Percentiles rank a stretch among this genome's conserved stretches.
Evolutionary conservation across 2,797 vertebrate species (phyloP).

Genomic region (Uromys caudimaculatus): DNA sequence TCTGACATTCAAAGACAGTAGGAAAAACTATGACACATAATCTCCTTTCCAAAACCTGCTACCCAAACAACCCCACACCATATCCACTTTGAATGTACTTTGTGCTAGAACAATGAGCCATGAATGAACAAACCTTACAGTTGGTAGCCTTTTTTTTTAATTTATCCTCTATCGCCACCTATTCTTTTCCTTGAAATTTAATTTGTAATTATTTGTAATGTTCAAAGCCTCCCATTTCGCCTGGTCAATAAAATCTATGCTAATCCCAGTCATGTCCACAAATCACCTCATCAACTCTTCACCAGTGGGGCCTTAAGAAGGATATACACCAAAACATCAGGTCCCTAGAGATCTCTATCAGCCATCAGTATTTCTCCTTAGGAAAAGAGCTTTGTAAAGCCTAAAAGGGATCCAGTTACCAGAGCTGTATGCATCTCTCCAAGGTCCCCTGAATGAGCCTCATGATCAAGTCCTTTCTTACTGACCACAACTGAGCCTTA

Average conservation of each 20-base stretch:
- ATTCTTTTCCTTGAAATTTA: neutral
- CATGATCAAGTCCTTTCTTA: neutral
- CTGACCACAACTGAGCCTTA: neutral
- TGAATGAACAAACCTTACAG: neutral
- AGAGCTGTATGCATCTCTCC: neutral
- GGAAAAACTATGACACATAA: neutral
- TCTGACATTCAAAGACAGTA: neutral
- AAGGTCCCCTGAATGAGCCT: neutral
- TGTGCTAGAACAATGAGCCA: neutral
- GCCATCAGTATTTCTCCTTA: neutral
- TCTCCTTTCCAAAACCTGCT: neutral
- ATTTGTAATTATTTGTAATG: neutral
- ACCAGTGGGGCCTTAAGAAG: neutral
- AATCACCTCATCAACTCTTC: neutral
- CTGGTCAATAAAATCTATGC: neutral
- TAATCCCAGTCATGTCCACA: neutral
- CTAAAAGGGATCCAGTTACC: neutral
- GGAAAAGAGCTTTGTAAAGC: neutral
- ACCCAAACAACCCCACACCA: neutral
- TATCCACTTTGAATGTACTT: neutral
- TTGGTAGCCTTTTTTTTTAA: neutral
- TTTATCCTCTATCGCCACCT: neutral
- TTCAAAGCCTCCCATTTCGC: neutral
- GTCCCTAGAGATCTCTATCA: neutral
- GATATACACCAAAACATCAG: neutral